Base-by-base conservation (phyloP, 2,113 vertebrate species). In the Chloebia gouldiae region DNA sequence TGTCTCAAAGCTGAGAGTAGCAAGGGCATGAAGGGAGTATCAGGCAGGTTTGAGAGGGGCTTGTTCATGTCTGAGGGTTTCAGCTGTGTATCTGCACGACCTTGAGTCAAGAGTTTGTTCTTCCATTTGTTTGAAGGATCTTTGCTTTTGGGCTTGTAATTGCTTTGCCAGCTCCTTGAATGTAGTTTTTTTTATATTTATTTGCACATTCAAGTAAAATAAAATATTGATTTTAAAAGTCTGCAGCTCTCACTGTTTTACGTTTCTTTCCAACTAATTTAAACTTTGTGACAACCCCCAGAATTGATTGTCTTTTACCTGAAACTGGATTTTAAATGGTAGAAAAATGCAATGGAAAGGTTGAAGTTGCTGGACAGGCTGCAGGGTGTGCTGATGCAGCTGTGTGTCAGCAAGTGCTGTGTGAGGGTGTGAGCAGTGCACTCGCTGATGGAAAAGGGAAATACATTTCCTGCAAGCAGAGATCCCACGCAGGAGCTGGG, bases 171-270 rank as follows among this genome's bases (percentile, higher is more conserved):
- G 97, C 97, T 98, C 96, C 98, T 97, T 97, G 98, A 98, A 97
- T 98, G 98, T 98, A 98, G 98, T 96, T 90, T 96, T 91, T 98
- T 97, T 94, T 82, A 97, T 98, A 98, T 98, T 98, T 98, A 98
- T 98, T 98, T 98, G 98, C 98, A 98, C 98, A 98, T 98, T 97
- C 97, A 97, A 98, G 96, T 97, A 95, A 97, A 97, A 96, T 97
- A 98, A 98, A 98, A 96, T 96, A 94, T 71, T 95, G 95, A 95
- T 72, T 97, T 97, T 76, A 88, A 95, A 97, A 96, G 81, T 78
- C 66, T 11, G 70, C 25, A 15, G 35, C 72, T 95, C 35, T 86
- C 54, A 0, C 23, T 19, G 71, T 7, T 73, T n/a, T 23, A 5
- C 1, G 1, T 93, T 79, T 64, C 7, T 39, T 51, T 53, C 9